Evolutionary conservation across 2,797 vertebrate species (phyloP).

Genomic region (Acanthurus tractus): DNA sequence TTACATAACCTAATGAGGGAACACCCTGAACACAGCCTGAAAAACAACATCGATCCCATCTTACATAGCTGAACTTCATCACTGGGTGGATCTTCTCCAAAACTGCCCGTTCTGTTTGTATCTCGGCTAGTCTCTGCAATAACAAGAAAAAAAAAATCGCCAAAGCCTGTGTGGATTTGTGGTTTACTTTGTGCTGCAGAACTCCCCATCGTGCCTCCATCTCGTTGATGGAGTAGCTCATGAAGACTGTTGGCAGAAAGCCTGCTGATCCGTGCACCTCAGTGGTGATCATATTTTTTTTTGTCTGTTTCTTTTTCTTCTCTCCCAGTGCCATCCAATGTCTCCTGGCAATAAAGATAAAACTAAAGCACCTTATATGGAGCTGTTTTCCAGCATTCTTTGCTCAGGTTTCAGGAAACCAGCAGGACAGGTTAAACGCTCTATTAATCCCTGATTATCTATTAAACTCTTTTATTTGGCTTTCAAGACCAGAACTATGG

Average conservation of each 20-base stretch:
- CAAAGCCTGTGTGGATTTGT: slow-evolving; percentile 49
- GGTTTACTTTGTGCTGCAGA: slow-evolving; percentile 22
- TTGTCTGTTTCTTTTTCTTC: slow-evolving; percentile 19
- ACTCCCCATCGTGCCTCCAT: slow-evolving; percentile 35
- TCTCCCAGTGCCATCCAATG: slow-evolving; percentile 24
- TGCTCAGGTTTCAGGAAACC: slow-evolving; percentile 37
- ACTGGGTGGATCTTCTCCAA: slow-evolving; percentile 50
- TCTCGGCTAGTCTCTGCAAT: slow-evolving; percentile 48
- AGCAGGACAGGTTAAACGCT: slow-evolving; percentile 35
- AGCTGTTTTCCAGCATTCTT: slow-evolving; percentile 21
- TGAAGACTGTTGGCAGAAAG: slow-evolving; percentile 56
- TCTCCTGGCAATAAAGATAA: slow-evolving; percentile 44
- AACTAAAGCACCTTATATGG: slow-evolving; percentile 11
- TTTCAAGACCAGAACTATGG: slow-evolving; percentile 11
- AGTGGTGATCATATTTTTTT: slow-evolving; percentile 46
- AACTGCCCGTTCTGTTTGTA: slow-evolving; percentile 36
- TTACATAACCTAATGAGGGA: slow-evolving; percentile 64
- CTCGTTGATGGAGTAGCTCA: slow-evolving; percentile 50
- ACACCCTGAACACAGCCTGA: slow-evolving; percentile 59
- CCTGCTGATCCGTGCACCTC: slow-evolving; percentile 52
- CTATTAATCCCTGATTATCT: slow-evolving; percentile 27
- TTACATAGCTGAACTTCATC: slow-evolving; percentile 42
- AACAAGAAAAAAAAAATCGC: slow-evolving; percentile 49
- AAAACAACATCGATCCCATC: slow-evolving; percentile 62
- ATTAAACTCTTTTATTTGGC: slow-evolving; percentile 45